These are phyloP conservation scores for Peromyscus leucopus DNA, from an alignment of 2,113 vertebrate genomes.

Conservation along the genomic window DNA sequence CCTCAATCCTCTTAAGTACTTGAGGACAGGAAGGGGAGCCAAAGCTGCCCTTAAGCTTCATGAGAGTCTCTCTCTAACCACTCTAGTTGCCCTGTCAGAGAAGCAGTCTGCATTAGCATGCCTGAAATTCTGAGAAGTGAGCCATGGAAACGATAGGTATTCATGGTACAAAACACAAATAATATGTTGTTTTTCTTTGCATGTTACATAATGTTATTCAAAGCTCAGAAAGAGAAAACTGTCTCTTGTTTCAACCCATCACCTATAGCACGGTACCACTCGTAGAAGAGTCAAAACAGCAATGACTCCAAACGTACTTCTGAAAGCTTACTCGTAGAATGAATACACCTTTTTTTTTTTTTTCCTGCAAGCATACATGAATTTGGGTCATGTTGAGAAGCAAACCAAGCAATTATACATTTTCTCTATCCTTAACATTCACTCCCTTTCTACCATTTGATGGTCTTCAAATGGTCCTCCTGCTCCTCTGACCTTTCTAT, in stretches of 20 bases:
- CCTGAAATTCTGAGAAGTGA: neutral
- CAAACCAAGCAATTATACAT: neutral
- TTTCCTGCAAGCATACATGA: neutral
- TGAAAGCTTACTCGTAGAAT: neutral
- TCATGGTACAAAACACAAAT: constrained; percentile 7
- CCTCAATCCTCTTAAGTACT: neutral
- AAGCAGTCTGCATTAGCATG: neutral
- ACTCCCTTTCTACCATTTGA: neutral
- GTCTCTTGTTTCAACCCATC: neutral
- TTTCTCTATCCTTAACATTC: neutral
- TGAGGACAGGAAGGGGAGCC: neutral
- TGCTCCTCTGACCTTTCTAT: neutral
- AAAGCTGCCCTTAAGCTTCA: neutral
- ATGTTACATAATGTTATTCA: constrained; percentile 26
- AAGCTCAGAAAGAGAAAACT: neutral
- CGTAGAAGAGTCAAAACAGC: neutral
- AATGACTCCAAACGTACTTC: neutral
- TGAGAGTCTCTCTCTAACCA: neutral
- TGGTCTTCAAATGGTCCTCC: neutral
- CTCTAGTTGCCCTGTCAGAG: rapidly evolving
- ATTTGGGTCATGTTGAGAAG: neutral
- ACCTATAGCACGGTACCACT: neutral
- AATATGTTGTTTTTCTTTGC: neutral
- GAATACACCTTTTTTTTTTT: neutral
- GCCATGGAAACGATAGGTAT: neutral